phyloP scores from a whole-genome alignment of 1,140 invertebrate species.

The Oryzaephilus surinamensis region DNA sequence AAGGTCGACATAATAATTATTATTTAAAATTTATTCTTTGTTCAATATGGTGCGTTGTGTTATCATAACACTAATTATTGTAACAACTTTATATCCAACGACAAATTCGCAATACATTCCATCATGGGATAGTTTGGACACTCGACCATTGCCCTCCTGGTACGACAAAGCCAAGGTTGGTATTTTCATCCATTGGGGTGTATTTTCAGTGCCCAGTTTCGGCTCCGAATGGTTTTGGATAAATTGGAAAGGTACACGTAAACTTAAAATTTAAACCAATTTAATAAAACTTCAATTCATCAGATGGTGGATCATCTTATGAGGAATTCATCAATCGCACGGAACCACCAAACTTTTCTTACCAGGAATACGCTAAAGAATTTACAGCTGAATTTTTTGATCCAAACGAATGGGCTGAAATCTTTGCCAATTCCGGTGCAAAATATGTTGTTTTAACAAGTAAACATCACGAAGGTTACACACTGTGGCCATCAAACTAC shows the following conservation, averaged over 20 bases:
- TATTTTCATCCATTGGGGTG: slow-evolving; percentile 90
- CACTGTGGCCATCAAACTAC: slow-evolving; percentile 73
- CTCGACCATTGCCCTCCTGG: slow-evolving; percentile 72
- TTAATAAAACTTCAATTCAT: background rate
- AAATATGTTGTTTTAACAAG: slow-evolving; percentile 81
- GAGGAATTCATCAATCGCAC: slow-evolving; percentile 63
- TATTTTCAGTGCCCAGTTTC: slow-evolving; percentile 80
- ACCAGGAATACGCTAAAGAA: slow-evolving; percentile 70
- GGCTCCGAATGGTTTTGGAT: slow-evolving; percentile 83
- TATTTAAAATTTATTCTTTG: no score
- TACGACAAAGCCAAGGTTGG: slow-evolving; percentile 85
- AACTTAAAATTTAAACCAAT: background rate
- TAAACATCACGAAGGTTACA: slow-evolving; percentile 89
- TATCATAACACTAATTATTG: no score
- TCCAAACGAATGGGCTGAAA: slow-evolving; percentile 58
- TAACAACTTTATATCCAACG: no score
- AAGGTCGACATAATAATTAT: no score
- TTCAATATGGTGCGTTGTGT: no score
- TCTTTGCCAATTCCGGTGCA: slow-evolving; percentile 65
- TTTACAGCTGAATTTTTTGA: slow-evolving; percentile 75
- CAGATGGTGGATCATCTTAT: slow-evolving; percentile 49
- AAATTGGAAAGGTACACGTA: slow-evolving; percentile 53
- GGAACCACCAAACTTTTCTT: slow-evolving; percentile 65
- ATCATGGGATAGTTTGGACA: slow-evolving; percentile 76
- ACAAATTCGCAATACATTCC: slow-evolving; percentile 48